phyloP scores from a whole-genome alignment of 2,797 vertebrate genomes.

The Alca torda region DNA sequence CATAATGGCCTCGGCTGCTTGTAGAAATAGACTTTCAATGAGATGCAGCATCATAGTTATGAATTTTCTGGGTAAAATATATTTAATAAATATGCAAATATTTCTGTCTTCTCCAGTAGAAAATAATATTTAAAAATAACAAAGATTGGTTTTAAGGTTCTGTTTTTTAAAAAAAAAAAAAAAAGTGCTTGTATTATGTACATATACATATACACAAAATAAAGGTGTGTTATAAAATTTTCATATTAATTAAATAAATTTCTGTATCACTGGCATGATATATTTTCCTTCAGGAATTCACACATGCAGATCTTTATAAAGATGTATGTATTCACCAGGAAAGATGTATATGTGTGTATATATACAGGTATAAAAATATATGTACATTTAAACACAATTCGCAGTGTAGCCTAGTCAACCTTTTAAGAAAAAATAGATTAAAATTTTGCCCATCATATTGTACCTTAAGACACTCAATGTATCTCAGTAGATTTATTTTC shows the following conservation, averaged over 20 bases:
- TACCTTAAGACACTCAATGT: background rate
- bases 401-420: background rate
- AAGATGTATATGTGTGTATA: background rate
- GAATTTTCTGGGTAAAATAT: constrained; percentile 10
- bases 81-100: constrained; percentile 38
- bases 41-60: background rate
- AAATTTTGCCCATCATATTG: background rate
- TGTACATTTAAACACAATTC: background rate
- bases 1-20: background rate
- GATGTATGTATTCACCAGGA: background rate
- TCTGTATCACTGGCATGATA: background rate
- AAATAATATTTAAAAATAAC: background rate
- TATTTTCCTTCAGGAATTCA: background rate
- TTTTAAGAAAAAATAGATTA: background rate
- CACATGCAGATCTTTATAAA: background rate
- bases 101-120: background rate
- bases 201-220: background rate
- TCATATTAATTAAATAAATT: background rate
- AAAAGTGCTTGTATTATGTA: background rate
- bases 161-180: background rate
- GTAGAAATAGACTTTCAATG: constrained; percentile 27
- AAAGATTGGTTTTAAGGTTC: background rate
- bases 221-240: background rate
- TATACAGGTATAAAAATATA: background rate
- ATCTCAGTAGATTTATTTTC: background rate